These are phyloP conservation scores for Muscicapa adusta DNA, from an alignment of 2,113 vertebrate genomes.

Conservation along the genomic window DNA sequence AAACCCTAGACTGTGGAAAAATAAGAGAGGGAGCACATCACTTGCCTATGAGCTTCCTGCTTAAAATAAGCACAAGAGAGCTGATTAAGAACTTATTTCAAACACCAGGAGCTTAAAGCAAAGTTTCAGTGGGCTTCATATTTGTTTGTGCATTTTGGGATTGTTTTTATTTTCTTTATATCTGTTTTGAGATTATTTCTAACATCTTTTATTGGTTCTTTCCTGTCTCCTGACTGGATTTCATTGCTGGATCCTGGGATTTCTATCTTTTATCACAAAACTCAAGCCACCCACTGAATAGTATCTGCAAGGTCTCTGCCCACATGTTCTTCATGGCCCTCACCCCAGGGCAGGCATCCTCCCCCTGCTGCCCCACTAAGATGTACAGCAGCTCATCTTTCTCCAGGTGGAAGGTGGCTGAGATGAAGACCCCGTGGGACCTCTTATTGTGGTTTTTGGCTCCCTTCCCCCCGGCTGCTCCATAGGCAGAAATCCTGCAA, in stretches of 20 bases:
- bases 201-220: background rate
- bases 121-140: background rate
- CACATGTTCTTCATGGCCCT: constrained; percentile 23
- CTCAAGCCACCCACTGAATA: background rate
- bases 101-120: background rate
- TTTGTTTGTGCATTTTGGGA: background rate
- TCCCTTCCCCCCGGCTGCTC: constrained; percentile 86
- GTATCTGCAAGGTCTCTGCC: background rate
- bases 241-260: background rate
- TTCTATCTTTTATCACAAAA: background rate
- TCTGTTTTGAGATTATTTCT: background rate
- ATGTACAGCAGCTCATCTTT: constrained; percentile 84
- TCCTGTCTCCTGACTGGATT: background rate
- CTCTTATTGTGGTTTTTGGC: constrained; percentile 89
- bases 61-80: constrained; percentile 27
- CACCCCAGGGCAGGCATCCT: constrained; percentile 88
- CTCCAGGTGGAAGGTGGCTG: constrained; percentile 81
- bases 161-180: constrained; percentile 12
- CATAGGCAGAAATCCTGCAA: constrained; percentile 87
- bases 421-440: constrained; percentile 85
- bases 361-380: constrained; percentile 88
- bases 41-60: background rate
- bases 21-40: background rate
- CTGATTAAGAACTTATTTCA: background rate
- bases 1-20: background rate